Percentiles rank a stretch among this genome's conserved stretches.
phyloP scores from a whole-genome alignment of 2,888 invertebrate genomes.

The Gnatocerus cornutus region DNA sequence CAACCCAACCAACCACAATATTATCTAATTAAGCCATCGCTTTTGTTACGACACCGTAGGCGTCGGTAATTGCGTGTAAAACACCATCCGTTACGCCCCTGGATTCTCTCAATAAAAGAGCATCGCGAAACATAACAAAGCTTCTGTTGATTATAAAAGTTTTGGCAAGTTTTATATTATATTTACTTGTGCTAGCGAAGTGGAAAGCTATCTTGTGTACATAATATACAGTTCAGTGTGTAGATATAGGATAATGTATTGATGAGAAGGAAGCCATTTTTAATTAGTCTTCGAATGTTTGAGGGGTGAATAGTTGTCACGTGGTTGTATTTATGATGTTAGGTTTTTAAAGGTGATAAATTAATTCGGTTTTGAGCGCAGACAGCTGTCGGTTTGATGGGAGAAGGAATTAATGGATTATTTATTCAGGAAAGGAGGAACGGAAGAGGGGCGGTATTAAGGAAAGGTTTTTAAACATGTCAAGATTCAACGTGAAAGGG shows the following conservation, averaged over 20 bases:
- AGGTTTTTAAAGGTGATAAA: slow-evolving; percentile 12
- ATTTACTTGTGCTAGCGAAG: too few species aligned
- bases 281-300: too few species aligned
- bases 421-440: slow-evolving; percentile 21
- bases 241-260: too few species aligned
- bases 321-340: background rate
- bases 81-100: slow-evolving; percentile 14
- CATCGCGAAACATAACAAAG: background rate
- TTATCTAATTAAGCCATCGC: slow-evolving; percentile 14
- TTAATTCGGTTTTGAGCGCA: slow-evolving; percentile 10
- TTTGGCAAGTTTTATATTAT: too few species aligned
- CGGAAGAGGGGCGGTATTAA: background rate
- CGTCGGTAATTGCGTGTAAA: slow-evolving; percentile 22
- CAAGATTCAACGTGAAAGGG: too few species aligned
- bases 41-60: slow-evolving; percentile 9
- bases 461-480: background rate
- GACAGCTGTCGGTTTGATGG: slow-evolving; percentile 21
- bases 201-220: too few species aligned
- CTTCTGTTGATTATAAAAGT: background rate
- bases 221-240: too few species aligned
- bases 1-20: slow-evolving; percentile 1
- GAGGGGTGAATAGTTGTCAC: background rate
- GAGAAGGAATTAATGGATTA: slow-evolving; percentile 22
- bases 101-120: slow-evolving; percentile 7
- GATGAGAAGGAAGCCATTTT: too few species aligned